phyloP scores from a whole-genome alignment of 2,113 vertebrate genomes.

The cattle (Bos taurus) region DNA sequence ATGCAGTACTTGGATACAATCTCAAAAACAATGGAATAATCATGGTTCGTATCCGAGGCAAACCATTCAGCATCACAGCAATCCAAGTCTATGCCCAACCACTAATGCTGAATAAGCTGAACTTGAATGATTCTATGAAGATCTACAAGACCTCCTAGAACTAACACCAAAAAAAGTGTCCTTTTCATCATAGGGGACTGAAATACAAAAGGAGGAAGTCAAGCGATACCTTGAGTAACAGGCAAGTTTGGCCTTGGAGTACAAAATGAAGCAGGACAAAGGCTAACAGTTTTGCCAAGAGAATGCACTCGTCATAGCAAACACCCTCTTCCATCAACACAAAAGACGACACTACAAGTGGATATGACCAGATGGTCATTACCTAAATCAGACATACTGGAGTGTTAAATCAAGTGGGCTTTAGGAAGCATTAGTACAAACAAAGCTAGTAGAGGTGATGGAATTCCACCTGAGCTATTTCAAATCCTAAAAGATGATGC shows the following conservation, averaged over 20 bases:
- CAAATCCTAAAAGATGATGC: background rate
- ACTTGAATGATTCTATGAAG: background rate
- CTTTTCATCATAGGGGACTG: background rate
- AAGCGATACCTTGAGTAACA: background rate
- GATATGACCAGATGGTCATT: background rate
- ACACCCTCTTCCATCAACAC: background rate
- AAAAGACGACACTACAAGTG: background rate
- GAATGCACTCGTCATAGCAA: background rate
- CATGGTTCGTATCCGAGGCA: accelerated
- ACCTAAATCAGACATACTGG: background rate
- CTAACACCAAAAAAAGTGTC: background rate
- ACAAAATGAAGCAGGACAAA: background rate
- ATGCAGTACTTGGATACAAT: background rate
- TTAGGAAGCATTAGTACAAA: background rate
- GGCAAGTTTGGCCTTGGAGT: background rate
- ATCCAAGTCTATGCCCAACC: background rate
- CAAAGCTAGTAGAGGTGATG: background rate
- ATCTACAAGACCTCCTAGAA: background rate
- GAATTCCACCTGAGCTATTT: background rate
- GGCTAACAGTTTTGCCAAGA: background rate
- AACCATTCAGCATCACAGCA: background rate
- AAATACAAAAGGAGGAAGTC: background rate
- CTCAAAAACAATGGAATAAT: background rate
- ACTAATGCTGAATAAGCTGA: background rate
- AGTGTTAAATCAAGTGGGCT: background rate